Conservation (phyloP, 2,797 vertebrate genomes). For the Phrynocephalus vlangalii region DNA sequence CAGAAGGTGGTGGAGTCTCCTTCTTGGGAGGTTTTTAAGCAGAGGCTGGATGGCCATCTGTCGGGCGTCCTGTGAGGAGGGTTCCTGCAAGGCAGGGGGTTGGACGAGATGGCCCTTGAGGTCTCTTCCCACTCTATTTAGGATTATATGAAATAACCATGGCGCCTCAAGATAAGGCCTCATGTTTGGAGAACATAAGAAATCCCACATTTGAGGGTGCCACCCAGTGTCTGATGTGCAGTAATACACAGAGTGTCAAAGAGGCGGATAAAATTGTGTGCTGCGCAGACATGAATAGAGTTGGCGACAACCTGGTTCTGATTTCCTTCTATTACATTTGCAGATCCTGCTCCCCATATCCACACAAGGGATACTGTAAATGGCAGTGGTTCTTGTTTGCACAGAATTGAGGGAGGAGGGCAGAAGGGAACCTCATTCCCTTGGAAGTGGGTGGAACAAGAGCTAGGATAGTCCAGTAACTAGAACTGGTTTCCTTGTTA, state of each 20-base stretch:
- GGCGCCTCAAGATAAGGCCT: no score
- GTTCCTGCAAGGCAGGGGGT: no score
- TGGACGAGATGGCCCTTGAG: no score
- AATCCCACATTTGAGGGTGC: fast-evolving
- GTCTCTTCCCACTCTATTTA: no score
- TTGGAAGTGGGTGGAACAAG: background rate
- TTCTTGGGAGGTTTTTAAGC: no score
- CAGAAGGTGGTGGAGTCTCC: no score
- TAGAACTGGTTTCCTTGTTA: no score
- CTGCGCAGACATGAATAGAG: background rate
- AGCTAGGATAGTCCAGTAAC: no score
- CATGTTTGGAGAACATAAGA: background rate
- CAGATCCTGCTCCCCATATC: background rate
- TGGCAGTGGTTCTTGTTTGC: background rate
- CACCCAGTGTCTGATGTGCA: background rate
- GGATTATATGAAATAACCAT: no score
- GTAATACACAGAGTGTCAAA: background rate
- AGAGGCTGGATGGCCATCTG: no score
- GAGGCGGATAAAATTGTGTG: background rate
- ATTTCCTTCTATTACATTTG: background rate
- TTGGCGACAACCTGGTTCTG: background rate
- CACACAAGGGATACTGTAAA: background rate
- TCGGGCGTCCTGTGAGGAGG: no score
- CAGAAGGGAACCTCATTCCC: background rate
- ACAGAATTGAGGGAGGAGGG: background rate